Percentiles rank a stretch among this genome's conserved stretches.
These are phyloP conservation scores for Parnassius mnemosyne DNA, from an alignment of 2,888 invertebrate genomes.

Conservation along the genomic window DNA sequence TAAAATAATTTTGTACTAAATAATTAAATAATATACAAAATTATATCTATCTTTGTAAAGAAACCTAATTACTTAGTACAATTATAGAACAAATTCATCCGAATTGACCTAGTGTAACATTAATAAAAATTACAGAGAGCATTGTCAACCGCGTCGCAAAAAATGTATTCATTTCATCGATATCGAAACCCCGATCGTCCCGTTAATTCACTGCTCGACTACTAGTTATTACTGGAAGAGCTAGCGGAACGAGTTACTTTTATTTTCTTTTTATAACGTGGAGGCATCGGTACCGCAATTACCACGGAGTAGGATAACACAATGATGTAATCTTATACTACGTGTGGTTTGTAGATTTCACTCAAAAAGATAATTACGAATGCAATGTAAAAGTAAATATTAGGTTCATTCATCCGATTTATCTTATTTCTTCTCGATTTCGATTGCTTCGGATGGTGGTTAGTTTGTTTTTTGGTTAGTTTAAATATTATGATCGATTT, in stretches of 20 bases:
- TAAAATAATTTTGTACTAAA: too few species aligned
- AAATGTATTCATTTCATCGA: slow-evolving; percentile 18
- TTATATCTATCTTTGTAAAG: too few species aligned
- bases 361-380: too few species aligned
- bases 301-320: slow-evolving; percentile 59
- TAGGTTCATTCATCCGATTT: too few species aligned
- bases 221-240: slow-evolving; percentile 65
- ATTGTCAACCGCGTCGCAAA: slow-evolving; percentile 9
- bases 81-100: neutral
- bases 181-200: slow-evolving; percentile 38
- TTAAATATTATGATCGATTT: too few species aligned
- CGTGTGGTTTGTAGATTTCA: slow-evolving; percentile 29
- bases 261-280: slow-evolving; percentile 66
- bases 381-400: too few species aligned
- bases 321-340: slow-evolving; percentile 45
- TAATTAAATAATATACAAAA: too few species aligned
- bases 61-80: neutral
- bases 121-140: slow-evolving; percentile 13
- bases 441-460: too few species aligned
- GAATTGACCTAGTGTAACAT: slow-evolving; percentile 22
- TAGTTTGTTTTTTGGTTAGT: too few species aligned
- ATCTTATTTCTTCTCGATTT: too few species aligned
- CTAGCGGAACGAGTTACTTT: slow-evolving; percentile 70
- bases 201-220: slow-evolving; percentile 50
- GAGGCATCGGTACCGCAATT: slow-evolving; percentile 59